Evolutionary conservation across 2,888 invertebrate genomes (phyloP), one percentile per base, ranked within the genome.

Genomic region (Anthophora plumipes): DNA sequence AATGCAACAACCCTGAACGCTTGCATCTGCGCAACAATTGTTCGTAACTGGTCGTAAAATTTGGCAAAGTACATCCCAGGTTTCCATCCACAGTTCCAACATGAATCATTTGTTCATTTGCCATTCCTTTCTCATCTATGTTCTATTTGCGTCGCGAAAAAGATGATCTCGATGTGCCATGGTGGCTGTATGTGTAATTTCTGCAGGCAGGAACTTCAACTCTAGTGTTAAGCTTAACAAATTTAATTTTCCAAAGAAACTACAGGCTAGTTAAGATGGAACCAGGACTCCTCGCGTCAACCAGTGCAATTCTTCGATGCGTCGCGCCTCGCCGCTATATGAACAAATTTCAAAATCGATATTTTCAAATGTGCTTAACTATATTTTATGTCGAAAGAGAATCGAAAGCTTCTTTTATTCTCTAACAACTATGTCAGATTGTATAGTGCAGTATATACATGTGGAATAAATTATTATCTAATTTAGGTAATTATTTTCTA

Each of bases 201-300:
- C 89, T 89, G 90, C 90, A 82, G 90, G 90, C 90, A 91, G 92
- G 89, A 91, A 71, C 37, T 48, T 48, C 20, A 57, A 54, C 12
- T 90, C 60, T 86, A 89, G 86, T 70, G 76, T 88, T 90, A 90
- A 89, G 86, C 86, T 89, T 89, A 82, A 88, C 80, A 86, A 82
- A 77, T 86, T 88, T 88, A 59, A 89, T 89, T 90, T 90, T 88
- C 77, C 84, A 87, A 85, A 70, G 48, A 41, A 68, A 57, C 46
- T 41, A 72, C 39, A 41, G 54, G 66, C 71, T 20, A 77, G 41
- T 54, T 80, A 74, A 66, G 25, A 20, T 17, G 67, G 60, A 83
- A 63, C 31, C 75, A 55, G 31, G 31, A 68, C 43, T 66, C 20
- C 54, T 74, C 41, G 66, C 57, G 41, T 22, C 39, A 50, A 25